A percentile compares a stretch with the other conserved stretches of the same genome.
Conservation (phyloP, 2,113 vertebrate genomes). For the Lophotis ruficrista region DNA sequence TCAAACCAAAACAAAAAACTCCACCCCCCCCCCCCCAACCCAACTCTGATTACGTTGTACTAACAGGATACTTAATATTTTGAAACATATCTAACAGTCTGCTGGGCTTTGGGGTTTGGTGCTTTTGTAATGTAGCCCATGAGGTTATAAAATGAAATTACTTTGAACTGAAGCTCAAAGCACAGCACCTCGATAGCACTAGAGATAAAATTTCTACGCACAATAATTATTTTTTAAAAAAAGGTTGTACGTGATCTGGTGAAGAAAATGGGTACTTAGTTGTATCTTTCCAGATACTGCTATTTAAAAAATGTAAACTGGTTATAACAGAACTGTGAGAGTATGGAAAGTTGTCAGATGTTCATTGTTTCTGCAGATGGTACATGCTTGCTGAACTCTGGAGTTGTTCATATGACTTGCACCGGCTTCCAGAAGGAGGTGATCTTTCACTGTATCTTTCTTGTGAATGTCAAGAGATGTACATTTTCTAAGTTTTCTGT, state of each 20-base stretch:
- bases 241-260: neutral
- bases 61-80: neutral
- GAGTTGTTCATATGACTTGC: constrained; percentile 90
- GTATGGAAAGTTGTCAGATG: neutral
- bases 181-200: neutral
- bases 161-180: neutral
- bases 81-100: neutral
- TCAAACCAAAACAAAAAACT: neutral
- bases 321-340: neutral
- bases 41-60: too few species aligned
- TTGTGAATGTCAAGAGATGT: neutral
- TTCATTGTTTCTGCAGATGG: constrained; percentile 79
- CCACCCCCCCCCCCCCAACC: fast-evolving
- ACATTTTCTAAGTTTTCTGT: neutral
- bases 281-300: neutral
- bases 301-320: neutral
- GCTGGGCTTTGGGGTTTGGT: neutral
- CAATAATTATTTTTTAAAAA: neutral
- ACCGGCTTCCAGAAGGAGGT: constrained; percentile 96
- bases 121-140: neutral
- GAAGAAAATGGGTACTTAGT: neutral
- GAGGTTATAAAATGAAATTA: neutral
- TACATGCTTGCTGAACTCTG: constrained; percentile 88
- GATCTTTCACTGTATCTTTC: neutral
- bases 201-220: neutral